A percentile compares a stretch with the other conserved stretches of the same genome.
phyloP scores from a whole-genome alignment of 23 tunicate genomes.

The Botrylloides violaceus region DNA sequence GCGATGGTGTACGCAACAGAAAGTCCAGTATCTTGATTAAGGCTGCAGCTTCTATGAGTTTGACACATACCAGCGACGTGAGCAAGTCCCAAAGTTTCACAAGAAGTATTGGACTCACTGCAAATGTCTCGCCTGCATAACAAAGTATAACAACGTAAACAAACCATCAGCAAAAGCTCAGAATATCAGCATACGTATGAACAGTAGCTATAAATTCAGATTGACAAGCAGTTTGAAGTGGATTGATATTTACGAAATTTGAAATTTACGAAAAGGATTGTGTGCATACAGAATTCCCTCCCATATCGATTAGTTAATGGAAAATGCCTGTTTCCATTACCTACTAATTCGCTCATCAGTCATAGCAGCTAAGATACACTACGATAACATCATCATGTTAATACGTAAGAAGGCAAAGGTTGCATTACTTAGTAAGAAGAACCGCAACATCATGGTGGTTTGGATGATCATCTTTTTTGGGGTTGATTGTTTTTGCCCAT shows the following conservation, averaged over 20 bases:
- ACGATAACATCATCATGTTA: too few relatives aligned
- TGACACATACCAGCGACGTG: conserved; percentile 96
- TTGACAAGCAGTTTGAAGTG: too few relatives aligned
- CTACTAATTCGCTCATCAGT: neutral
- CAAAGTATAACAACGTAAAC: neutral
- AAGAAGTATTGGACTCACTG: conserved; percentile 60
- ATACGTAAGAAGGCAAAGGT: neutral
- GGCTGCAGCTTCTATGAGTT: conserved; percentile 79
- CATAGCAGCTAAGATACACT: neutral
- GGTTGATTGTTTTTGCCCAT: conserved; percentile 88
- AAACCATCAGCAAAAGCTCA: neutral
- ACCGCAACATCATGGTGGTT: conserved; percentile 93
- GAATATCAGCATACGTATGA: too few relatives aligned
- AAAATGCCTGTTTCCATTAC: neutral
- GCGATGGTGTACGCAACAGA: conserved; percentile 91
- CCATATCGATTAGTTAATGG: too few relatives aligned
- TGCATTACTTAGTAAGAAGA: conserved; percentile 51
- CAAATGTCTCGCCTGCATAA: conserved; percentile 58
- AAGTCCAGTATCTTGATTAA: conserved; percentile 88
- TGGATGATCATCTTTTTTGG: conserved; percentile 64
- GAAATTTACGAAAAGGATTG: too few relatives aligned
- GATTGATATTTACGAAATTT: too few relatives aligned
- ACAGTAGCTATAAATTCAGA: too few relatives aligned
- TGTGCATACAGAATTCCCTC: too few relatives aligned
- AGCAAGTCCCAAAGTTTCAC: conserved; percentile 83